Conservation (phyloP, 2,888 invertebrate genomes). For the Lymantria monacha region DNA sequence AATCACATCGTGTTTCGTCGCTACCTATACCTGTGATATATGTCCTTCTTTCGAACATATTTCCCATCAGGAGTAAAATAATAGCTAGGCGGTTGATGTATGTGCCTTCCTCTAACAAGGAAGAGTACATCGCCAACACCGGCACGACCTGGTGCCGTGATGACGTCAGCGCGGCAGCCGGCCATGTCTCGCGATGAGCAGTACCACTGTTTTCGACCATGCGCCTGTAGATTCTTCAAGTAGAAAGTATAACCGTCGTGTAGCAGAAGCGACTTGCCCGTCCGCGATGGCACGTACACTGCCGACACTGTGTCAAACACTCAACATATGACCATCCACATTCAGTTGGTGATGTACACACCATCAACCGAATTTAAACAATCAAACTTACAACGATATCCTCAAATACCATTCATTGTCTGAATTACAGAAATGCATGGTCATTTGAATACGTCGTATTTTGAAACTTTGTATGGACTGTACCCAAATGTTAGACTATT, state of each 20-base stretch:
- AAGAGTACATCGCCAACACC: conserved; percentile 70
- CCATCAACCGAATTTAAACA: conserved; percentile 21
- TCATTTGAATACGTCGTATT: conserved; percentile 14
- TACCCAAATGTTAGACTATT: conserved; percentile 16
- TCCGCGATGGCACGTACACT: conserved; percentile 77
- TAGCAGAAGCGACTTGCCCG: conserved; percentile 72
- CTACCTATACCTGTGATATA: conserved; percentile 75
- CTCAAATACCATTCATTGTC: conserved; percentile 12
- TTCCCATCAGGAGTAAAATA: conserved; percentile 76
- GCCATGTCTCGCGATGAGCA: conserved; percentile 77
- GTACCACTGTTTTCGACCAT: conserved; percentile 78
- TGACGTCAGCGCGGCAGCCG: conserved; percentile 74
- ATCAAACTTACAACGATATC: conserved; percentile 24
- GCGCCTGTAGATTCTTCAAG: conserved; percentile 74
- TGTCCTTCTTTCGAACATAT: conserved; percentile 73
- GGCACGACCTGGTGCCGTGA: conserved; percentile 62
- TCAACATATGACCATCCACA: conserved; percentile 35
- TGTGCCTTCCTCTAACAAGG: conserved; percentile 71
- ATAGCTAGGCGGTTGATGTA: conserved; percentile 72
- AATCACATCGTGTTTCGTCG: conserved; percentile 21
- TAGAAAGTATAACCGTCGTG: conserved; percentile 77
- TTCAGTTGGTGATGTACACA: conserved; percentile 30
- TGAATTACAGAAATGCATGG: conserved; percentile 15
- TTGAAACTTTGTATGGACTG: conserved; percentile 6
- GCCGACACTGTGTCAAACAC: conserved; percentile 63